Percentiles rank a stretch among this genome's conserved stretches.
Evolutionary conservation across 2,113 vertebrate species (phyloP).

Genomic region (Lophochroa leadbeateri): DNA sequence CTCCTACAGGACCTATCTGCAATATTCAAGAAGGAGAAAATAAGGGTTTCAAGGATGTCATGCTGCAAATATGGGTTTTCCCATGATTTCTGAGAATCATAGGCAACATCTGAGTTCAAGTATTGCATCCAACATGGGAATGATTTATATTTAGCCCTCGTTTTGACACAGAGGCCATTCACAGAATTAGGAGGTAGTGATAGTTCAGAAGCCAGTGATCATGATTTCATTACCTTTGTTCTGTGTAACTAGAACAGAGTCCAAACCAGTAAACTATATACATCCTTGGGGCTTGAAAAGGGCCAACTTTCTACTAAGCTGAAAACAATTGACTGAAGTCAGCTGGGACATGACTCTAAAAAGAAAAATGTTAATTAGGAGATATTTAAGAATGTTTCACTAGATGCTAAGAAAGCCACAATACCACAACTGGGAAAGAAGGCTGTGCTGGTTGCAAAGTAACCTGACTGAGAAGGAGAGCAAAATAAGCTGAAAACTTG

Average conservation of each 20-base stretch:
- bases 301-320: neutral
- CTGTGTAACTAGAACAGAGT: neutral
- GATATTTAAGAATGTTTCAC: constrained; percentile 38
- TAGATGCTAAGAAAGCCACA: constrained; percentile 35
- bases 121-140: neutral
- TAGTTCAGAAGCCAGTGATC: neutral
- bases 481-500: neutral
- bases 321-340: constrained; percentile 20
- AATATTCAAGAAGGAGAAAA: neutral
- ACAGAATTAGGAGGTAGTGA: neutral
- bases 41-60: neutral
- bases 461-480: neutral
- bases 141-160: neutral
- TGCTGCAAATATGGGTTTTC: neutral
- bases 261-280: neutral
- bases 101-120: neutral
- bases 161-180: neutral
- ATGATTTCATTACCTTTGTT: constrained; percentile 6
- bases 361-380: constrained; percentile 43
- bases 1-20: neutral
- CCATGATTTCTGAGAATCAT: neutral
- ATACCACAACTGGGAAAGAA: constrained; percentile 23
- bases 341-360: constrained; percentile 21
- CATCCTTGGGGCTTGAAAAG: neutral
- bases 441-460: neutral